phyloP scores from a whole-genome alignment of 1,140 invertebrate genomes.

The Cecropterus lyciades region DNA sequence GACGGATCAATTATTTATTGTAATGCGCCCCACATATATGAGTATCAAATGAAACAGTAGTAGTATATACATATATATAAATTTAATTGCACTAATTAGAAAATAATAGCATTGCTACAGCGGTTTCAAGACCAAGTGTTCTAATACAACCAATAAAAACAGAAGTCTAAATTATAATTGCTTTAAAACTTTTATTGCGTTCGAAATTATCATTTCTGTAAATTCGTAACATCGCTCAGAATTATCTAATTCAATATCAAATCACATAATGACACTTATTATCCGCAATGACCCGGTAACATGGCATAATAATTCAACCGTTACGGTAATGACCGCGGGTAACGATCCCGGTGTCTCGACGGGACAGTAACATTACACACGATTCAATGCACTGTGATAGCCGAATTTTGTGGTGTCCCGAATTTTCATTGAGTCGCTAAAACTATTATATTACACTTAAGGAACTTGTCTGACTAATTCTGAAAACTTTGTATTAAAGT shows the following conservation, averaged over 20 bases:
- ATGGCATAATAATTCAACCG: slow-evolving; percentile 6
- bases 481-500: no score
- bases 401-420: slow-evolving; percentile 26
- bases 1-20: no score
- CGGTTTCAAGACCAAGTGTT: no score
- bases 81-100: no score
- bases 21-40: no score
- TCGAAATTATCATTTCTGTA: no score
- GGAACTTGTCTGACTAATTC: not conserved
- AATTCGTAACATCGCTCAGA: not conserved
- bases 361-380: slow-evolving; percentile 24
- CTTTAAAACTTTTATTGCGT: no score
- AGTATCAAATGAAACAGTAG: no score
- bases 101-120: no score
- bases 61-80: no score
- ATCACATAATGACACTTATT: slow-evolving; percentile 2
- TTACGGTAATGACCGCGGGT: slow-evolving; percentile 21
- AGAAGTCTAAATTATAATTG: no score
- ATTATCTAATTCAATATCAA: slow-evolving; percentile 5
- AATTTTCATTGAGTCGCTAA: slow-evolving; percentile 21
- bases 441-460: slow-evolving; percentile 14
- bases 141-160: no score
- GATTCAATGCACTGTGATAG: slow-evolving; percentile 24
- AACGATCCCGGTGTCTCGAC: slow-evolving; percentile 13
- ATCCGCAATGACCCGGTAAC: slow-evolving; percentile 3